Percentiles rank a stretch among this genome's conserved stretches.
These are phyloP conservation scores for Saguinus midas DNA, from an alignment of 2,113 vertebrate genomes.

Conservation along the genomic window DNA sequence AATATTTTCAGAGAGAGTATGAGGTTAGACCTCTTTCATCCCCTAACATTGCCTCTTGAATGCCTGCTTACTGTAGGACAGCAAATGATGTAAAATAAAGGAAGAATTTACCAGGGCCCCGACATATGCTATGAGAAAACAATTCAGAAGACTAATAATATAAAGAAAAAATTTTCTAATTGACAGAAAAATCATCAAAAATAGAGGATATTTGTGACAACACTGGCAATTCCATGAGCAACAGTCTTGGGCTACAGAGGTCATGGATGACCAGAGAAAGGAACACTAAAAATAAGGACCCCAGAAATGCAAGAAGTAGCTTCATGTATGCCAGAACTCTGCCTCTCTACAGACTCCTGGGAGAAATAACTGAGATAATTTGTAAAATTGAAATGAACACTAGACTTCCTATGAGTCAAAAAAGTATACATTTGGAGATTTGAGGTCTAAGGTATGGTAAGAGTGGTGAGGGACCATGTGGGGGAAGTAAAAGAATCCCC, in stretches of 20 bases:
- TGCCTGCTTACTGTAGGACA: background rate
- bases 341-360: background rate
- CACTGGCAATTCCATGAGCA: background rate
- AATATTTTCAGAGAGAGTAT: background rate
- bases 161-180: background rate
- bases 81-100: background rate
- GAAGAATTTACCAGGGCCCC: background rate
- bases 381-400: background rate
- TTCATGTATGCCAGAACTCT: background rate
- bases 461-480: background rate
- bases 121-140: background rate
- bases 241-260: background rate
- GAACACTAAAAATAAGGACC: background rate
- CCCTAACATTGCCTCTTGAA: background rate
- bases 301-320: background rate
- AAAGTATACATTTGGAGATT: background rate
- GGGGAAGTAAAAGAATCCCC: background rate
- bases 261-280: background rate
- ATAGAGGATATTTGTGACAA: background rate
- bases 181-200: background rate
- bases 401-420: background rate
- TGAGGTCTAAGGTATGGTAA: background rate
- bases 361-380: background rate
- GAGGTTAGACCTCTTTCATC: background rate
- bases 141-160: background rate